These are phyloP conservation scores for Chloropsis hardwickii DNA, from an alignment of 2,113 vertebrate genomes.

Conservation along the genomic window DNA sequence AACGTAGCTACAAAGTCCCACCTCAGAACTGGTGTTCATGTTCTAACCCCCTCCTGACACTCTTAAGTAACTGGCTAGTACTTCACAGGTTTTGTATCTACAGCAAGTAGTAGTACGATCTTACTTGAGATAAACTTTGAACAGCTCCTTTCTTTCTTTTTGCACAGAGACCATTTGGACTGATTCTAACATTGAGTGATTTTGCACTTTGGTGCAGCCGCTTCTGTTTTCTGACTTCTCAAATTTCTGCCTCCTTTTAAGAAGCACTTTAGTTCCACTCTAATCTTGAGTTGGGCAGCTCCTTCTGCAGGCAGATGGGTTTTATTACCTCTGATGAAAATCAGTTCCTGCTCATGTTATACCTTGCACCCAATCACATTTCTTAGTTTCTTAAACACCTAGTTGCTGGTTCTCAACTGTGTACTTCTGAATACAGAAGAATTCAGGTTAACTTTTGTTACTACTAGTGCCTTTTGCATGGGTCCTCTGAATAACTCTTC, in stretches of 20 bases:
- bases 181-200: neutral
- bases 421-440: neutral
- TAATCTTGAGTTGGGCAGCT: neutral
- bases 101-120: rapidly evolving
- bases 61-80: neutral
- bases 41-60: neutral
- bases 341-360: neutral
- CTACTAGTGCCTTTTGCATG: neutral
- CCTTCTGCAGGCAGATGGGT: neutral
- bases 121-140: neutral
- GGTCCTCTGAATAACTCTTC: neutral
- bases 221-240: neutral
- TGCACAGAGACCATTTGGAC: neutral
- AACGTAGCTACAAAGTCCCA: neutral
- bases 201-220: neutral
- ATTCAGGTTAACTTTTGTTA: neutral
- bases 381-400: neutral
- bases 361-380: neutral
- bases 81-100: neutral
- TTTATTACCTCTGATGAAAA: neutral
- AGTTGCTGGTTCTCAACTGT: neutral
- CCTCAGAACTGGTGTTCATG: neutral
- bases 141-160: neutral
- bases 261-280: neutral
- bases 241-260: neutral